Conservation (phyloP, 1,140 invertebrate species). For the Pollicipes pollicipes region DNA sequence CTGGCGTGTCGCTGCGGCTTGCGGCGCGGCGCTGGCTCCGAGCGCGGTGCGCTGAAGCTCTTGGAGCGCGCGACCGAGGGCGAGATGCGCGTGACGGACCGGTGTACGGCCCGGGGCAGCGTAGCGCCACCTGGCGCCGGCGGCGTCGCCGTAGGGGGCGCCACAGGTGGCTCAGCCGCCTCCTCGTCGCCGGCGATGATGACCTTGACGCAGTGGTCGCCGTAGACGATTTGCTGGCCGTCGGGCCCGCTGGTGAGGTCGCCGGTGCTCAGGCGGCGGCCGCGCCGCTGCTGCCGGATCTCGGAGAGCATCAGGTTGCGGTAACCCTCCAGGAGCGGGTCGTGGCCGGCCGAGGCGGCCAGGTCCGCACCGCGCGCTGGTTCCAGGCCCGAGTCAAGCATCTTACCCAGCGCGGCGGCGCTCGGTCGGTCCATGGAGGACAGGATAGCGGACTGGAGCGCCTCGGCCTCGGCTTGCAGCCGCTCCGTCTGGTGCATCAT, state of each 20-base stretch:
- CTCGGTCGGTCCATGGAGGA: conserved; percentile 11
- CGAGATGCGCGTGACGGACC: neutral
- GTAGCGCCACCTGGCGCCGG: neutral
- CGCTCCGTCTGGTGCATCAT: conserved; percentile 19
- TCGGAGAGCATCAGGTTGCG: conserved; percentile 15
- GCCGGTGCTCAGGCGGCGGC: no score
- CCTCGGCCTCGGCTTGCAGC: conserved; percentile 19
- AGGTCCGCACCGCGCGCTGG: no score
- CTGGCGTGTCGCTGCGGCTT: no score
- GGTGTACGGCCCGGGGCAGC: conserved; percentile 8
- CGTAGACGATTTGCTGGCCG: no score
- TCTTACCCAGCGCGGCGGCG: conserved; percentile 9
- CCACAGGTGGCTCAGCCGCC: neutral
- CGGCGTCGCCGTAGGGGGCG: conserved; percentile 11
- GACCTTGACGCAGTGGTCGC: no score
- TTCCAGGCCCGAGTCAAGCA: conserved; percentile 4
- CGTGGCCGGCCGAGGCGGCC: conserved; percentile 6
- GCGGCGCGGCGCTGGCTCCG: conserved; percentile 25
- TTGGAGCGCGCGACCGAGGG: neutral
- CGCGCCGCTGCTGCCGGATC: conserved; percentile 7
- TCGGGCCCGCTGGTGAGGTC: no score
- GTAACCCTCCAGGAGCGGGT: conserved; percentile 13
- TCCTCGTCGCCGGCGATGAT: no score
- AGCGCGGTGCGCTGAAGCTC: neutral
- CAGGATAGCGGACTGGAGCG: conserved; percentile 19